phyloP scores from a whole-genome alignment of 1,140 invertebrate genomes.

The Rhyzopertha dominica region DNA sequence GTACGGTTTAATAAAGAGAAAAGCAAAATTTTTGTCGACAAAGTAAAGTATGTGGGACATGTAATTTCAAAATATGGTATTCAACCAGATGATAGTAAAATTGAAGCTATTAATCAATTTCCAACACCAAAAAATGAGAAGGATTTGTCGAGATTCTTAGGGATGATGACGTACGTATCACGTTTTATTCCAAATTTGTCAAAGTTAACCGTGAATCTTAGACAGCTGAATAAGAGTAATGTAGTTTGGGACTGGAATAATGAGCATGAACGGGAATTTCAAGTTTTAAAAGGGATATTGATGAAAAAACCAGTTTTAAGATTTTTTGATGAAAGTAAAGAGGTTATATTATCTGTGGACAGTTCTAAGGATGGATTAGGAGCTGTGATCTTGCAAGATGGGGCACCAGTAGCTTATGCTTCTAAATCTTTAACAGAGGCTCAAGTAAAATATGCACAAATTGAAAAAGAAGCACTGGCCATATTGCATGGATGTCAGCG shows the following conservation, averaged over 20 bases:
- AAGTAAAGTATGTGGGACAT: no score
- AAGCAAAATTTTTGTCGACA: no score
- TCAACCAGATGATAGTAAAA: no score
- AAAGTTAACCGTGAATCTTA: conserved; percentile 17
- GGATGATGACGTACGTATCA: no score
- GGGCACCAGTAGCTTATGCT: conserved; percentile 37
- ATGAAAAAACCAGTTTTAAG: conserved; percentile 31
- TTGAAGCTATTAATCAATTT: no score
- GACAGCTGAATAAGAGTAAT: conserved; percentile 28
- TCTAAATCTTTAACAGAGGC: conserved; percentile 31
- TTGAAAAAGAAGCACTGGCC: conserved; percentile 47
- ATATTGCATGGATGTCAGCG: conserved; percentile 41
- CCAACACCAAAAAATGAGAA: no score
- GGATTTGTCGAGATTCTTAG: no score
- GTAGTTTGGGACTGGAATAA: conserved; percentile 26
- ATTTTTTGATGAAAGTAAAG: conserved; percentile 23
- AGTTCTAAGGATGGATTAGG: conserved; percentile 31
- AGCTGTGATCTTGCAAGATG: conserved; percentile 29
- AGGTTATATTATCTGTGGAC: conserved; percentile 31
- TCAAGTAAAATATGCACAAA: conserved; percentile 45
- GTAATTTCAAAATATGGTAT: no score
- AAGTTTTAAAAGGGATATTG: conserved; percentile 22
- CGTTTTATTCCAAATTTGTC: conserved; percentile 27
- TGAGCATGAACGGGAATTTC: conserved; percentile 15
- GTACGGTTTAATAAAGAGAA: no score